A percentile compares a stretch with the other conserved stretches of the same genome.
Evolutionary conservation across 2,888 invertebrate genomes (phyloP).

Genomic region (Pseudococcus jackbeardsleyi): DNA sequence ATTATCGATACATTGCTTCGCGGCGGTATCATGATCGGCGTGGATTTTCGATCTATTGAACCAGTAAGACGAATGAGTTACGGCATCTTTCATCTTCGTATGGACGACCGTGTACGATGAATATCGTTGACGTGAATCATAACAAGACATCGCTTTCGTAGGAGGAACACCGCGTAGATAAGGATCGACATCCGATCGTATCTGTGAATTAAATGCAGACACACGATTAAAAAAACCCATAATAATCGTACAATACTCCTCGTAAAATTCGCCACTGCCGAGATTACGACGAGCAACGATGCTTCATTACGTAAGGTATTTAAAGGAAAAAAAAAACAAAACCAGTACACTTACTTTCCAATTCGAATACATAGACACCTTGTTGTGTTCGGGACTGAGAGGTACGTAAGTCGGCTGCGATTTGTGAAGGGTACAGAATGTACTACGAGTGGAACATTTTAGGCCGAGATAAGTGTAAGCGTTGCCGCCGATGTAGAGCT

Average conservation of each 20-base stretch:
- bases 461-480: constrained; percentile 92
- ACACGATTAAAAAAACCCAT: background rate
- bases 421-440: constrained; percentile 93
- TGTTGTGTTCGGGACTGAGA: constrained; percentile 81
- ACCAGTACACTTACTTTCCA: constrained; percentile 78
- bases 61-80: constrained; percentile 79
- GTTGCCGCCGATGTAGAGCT: constrained; percentile 89
- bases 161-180: constrained; percentile 79
- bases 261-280: too few relatives aligned
- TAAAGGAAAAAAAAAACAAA: background rate
- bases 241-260: background rate
- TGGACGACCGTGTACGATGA: constrained; percentile 75
- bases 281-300: background rate
- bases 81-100: constrained; percentile 75
- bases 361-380: constrained; percentile 96
- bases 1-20: constrained; percentile 67
- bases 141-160: constrained; percentile 76
- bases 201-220: constrained; percentile 70
- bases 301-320: background rate
- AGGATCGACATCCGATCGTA: constrained; percentile 78
- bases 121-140: constrained; percentile 84
- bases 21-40: constrained; percentile 64
- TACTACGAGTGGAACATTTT: constrained; percentile 90
- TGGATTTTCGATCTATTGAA: constrained; percentile 69
- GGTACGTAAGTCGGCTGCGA: constrained; percentile 94